Base-by-base conservation (phyloP, 2,113 vertebrate species). In the Anseranas semipalmata region DNA sequence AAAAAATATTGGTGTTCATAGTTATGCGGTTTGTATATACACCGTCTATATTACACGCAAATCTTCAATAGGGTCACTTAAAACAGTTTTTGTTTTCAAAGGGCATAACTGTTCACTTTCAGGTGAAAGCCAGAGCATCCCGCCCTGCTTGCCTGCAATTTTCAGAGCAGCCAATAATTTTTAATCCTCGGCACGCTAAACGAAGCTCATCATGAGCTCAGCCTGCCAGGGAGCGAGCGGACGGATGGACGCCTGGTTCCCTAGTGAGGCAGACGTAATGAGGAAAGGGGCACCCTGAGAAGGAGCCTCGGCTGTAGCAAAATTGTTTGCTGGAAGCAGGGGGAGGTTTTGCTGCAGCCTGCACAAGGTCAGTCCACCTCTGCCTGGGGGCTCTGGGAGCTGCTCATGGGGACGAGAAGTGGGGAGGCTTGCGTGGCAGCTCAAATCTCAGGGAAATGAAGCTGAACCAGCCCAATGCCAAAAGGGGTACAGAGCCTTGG, bases 381-480 rank as follows among this genome's bases (percentile, higher is more conserved):
- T 78, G 67, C 63, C 85, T 70, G 65, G 71, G 71, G 52, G 43
- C 41, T 70, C 21, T 55, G 71, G 50, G 70, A 95, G 59, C 41
- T 0, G 0, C 52, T 74, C 27, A 2, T 13, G 37, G 43, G 60
- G 74, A 89, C 33, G 59, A 59, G 48, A 43, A 50, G 2, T 0
- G 8, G 8, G 12, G 33, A 5, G 43, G 53, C 68, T 76, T 83
- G 55, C 50, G 46, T 68, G 53, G 56, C 68, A 87, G 25, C 77
- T 95, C 92, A 66, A 35, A 73, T 78, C 56, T 91, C 86, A 63
- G 71, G 65, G 32, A 95, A 96, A 95, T 78, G 83, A 87, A 89
- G 63, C 87, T 89, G 88, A 85, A 66, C 59, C 67, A 43, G 77
- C 50, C 53, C 70, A 56, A 88, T 79, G 62, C 48, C 70, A 87